Base-by-base conservation (phyloP, 2,888 invertebrate species). In the Argyra leucocephala region DNA sequence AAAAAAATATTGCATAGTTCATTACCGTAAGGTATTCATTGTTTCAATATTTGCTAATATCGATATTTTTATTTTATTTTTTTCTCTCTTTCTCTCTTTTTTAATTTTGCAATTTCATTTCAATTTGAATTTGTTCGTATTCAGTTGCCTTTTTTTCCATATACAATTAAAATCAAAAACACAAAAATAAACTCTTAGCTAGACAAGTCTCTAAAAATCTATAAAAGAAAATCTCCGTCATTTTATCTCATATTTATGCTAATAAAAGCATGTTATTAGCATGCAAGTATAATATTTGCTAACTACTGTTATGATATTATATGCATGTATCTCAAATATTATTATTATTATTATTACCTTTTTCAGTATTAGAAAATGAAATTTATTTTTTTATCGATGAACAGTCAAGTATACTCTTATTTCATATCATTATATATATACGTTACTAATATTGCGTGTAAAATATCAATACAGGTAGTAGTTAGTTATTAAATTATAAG, bases 231-330 rank as follows among this genome's bases (percentile, higher is more conserved):
- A 48, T 48, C n/a, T 15, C 48, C 18, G 48, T 18, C 31, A 10
- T 1, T 31, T 31, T 31, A 31, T 31, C 31, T 31, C 31, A 48
- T 48, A 18, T 48, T 48, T 15, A 48, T 48, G 48, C 48, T 48
- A 48, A 48, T 48, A 48, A 48, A 48, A 48, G 18, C 48, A n/a
- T 48, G 48, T 48, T 48, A 48, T 48, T 48, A 48, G 48, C 48
- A 48, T 48, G 48, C 37, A 37, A 37, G 10, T n/a, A n/a, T n/a
- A n/a, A n/a, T n/a, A n/a, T n/a, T n/a, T n/a, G n/a, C n/a, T n/a
- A n/a, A n/a, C n/a, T n/a, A n/a, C n/a, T n/a, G n/a, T n/a, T n/a
- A n/a, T n/a, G n/a, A n/a, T n/a, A n/a, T n/a, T n/a, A n/a, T n/a
- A n/a, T n/a, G n/a, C n/a, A n/a, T n/a, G n/a, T n/a, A n/a, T n/a